A percentile compares a stretch with the other conserved stretches of the same genome.
Evolutionary conservation across 2,797 vertebrate genomes (phyloP).

Genomic region (Squalus acanthias): DNA sequence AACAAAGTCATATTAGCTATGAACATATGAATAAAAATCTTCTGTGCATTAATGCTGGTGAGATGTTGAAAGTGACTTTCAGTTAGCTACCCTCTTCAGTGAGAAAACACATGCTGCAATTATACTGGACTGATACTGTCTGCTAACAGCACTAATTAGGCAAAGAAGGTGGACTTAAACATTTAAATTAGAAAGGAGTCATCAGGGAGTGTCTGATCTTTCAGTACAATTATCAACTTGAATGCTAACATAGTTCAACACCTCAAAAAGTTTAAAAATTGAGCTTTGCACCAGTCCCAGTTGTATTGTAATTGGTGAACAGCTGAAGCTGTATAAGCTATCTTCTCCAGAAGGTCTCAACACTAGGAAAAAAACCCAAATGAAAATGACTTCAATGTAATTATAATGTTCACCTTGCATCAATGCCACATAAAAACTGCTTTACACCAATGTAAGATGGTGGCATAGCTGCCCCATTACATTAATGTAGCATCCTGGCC

Average conservation of each 20-base stretch:
- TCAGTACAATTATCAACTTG: neutral
- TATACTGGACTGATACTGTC: neutral
- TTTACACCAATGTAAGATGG: neutral
- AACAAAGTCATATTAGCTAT: neutral
- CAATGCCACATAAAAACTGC: neutral
- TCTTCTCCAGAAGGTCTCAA: neutral
- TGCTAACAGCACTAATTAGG: neutral
- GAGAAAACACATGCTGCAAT: neutral
- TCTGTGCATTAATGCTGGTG: neutral
- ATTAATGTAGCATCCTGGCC: neutral
- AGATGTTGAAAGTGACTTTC: neutral
- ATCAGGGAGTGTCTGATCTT: neutral
- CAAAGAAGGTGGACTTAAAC: neutral
- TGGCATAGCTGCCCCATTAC: neutral
- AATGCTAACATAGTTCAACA: neutral
- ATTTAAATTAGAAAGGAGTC: neutral
- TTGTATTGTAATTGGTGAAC: neutral
- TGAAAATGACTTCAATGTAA: neutral
- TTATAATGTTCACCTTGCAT: neutral
- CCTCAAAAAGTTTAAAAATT: neutral
- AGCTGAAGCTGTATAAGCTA: neutral
- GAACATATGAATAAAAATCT: neutral
- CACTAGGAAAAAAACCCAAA: neutral
- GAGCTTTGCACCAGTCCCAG: neutral
- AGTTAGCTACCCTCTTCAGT: neutral